A percentile compares a stretch with the other conserved stretches of the same genome.
Conservation (phyloP, 2,113 vertebrate genomes). For the Pedionomus torquatus region DNA sequence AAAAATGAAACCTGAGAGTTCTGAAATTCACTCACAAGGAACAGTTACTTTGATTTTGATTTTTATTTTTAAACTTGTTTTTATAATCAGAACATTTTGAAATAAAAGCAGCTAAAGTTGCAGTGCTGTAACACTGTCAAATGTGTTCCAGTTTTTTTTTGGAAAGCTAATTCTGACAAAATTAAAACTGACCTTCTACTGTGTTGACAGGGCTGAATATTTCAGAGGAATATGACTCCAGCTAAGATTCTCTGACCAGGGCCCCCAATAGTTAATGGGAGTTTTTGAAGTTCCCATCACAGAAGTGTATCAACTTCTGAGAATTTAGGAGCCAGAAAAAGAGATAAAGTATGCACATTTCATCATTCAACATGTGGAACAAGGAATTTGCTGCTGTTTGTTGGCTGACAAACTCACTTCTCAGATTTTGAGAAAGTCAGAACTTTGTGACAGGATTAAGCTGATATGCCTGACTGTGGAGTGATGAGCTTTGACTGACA, state of each 20-base stretch:
- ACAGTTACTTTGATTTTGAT: neutral
- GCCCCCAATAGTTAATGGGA: neutral
- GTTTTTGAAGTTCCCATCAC: slow-evolving; percentile 39
- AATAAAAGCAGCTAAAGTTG: neutral
- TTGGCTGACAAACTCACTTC: slow-evolving; percentile 65
- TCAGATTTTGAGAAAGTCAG: slow-evolving; percentile 42
- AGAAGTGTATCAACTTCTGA: slow-evolving; percentile 22
- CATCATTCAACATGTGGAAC: slow-evolving; percentile 35
- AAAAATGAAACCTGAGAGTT: neutral
- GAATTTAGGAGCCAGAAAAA: slow-evolving; percentile 55
- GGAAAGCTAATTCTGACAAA: neutral
- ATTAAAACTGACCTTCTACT: neutral
- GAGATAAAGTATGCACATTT: slow-evolving; percentile 27
- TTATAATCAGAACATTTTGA: neutral
- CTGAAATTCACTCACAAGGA: neutral
- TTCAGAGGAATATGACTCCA: neutral
- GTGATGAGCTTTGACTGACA: slow-evolving; percentile 23
- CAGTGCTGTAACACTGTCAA: neutral
- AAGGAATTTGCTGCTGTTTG: slow-evolving; percentile 58
- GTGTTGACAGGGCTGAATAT: neutral
- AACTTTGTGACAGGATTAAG: neutral
- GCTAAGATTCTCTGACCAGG: neutral
- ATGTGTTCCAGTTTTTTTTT: neutral
- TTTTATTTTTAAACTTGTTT: neutral
- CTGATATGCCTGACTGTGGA: slow-evolving; percentile 29